A percentile compares a stretch with the other conserved stretches of the same genome.
Conservation (phyloP, 1,140 invertebrate species). For the Harpegnathos saltator region DNA sequence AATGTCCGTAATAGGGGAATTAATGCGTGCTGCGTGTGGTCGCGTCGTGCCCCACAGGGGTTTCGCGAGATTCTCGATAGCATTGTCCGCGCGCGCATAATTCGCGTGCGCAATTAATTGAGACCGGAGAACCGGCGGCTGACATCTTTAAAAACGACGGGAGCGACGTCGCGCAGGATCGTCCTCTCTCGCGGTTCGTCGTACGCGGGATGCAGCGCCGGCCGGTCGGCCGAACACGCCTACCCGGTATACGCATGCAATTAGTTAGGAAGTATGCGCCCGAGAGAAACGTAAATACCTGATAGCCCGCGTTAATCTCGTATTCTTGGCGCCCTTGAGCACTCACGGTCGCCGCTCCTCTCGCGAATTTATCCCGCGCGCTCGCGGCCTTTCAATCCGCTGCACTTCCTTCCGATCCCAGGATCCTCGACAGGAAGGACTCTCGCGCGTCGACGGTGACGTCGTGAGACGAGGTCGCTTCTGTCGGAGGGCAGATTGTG, state of each 20-base stretch:
- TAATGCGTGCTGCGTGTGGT: slow-evolving; percentile 80
- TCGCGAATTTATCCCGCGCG: not conserved
- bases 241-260: slow-evolving; percentile 28
- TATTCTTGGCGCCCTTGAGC: not conserved
- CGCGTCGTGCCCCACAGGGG: slow-evolving; percentile 70
- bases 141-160: slow-evolving; percentile 71
- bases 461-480: no score
- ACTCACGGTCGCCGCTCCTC: not conserved
- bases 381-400: no score
- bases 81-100: slow-evolving; percentile 76
- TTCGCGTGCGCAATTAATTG: slow-evolving; percentile 78
- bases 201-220: slow-evolving; percentile 35
- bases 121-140: slow-evolving; percentile 69
- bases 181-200: slow-evolving; percentile 57
- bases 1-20: slow-evolving; percentile 82
- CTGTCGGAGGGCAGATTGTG: no score
- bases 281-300: slow-evolving; percentile 16
- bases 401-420: no score
- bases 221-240: slow-evolving; percentile 23
- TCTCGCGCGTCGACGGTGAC: no score
- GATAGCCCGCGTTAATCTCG: not conserved
- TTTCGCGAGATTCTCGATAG: slow-evolving; percentile 78
- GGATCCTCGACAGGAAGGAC: no score
- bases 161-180: slow-evolving; percentile 47
- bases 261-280: slow-evolving; percentile 35